These are phyloP conservation scores for Agonopterix heracliana DNA, from an alignment of 2,888 invertebrate genomes.

Conservation along the genomic window DNA sequence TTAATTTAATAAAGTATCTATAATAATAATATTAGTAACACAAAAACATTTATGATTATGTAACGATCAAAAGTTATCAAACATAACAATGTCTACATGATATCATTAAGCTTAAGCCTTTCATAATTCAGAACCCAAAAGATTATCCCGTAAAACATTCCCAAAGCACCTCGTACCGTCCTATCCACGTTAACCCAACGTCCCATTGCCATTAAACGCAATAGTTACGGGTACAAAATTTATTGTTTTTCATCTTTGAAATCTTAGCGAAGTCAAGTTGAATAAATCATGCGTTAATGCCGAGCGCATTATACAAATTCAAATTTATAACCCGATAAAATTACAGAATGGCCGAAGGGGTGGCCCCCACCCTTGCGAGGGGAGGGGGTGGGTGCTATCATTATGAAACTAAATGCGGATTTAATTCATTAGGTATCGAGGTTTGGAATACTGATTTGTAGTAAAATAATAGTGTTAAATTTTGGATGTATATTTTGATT, in stretches of 20 bases:
- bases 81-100: background rate
- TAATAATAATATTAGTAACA: no score
- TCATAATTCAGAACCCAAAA: background rate
- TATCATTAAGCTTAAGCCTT: background rate
- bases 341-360: slow-evolving; percentile 67
- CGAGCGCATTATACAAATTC: slow-evolving; percentile 73
- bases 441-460: slow-evolving; percentile 20
- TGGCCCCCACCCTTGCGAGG: slow-evolving; percentile 29
- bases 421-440: slow-evolving; percentile 59
- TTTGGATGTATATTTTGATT: background rate
- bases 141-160: background rate
- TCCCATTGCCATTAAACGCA: slow-evolving; percentile 58
- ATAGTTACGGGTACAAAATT: slow-evolving; percentile 72
- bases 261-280: slow-evolving; percentile 75
- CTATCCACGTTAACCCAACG: slow-evolving; percentile 34
- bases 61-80: no score
- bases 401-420: slow-evolving; percentile 56
- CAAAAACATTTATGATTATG: no score
- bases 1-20: no score
- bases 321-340: slow-evolving; percentile 78
- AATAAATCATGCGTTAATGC: slow-evolving; percentile 76
- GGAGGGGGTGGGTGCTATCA: slow-evolving; percentile 31
- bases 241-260: slow-evolving; percentile 77
- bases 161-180: background rate
- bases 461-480: background rate